Evolutionary conservation across 1,140 invertebrate species (phyloP).

Genomic region (Tetraneura akinire): DNA sequence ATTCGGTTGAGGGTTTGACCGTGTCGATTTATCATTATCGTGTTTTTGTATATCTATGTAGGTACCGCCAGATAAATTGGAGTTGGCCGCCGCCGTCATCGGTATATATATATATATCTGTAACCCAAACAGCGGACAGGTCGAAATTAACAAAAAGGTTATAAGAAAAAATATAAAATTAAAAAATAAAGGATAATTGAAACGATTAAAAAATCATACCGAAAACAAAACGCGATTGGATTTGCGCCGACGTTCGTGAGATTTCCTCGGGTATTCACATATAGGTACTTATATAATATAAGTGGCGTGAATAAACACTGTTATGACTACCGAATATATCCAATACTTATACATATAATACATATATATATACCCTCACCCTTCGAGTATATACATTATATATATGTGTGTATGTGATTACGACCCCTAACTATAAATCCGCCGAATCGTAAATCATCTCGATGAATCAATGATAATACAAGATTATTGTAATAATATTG

Average conservation of each 20-base stretch:
- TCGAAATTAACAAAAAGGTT: constrained; percentile 17
- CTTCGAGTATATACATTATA: not conserved
- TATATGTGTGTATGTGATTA: too few relatives aligned
- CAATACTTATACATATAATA: too few relatives aligned
- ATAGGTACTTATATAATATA: too few relatives aligned
- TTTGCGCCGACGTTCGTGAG: not conserved
- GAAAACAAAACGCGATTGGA: constrained; percentile 28
- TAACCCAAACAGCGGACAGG: not conserved
- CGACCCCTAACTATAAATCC: not conserved
- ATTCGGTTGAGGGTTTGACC: constrained; percentile 47
- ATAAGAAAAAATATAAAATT: not conserved
- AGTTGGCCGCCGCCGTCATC: not conserved
- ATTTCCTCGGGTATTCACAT: too few relatives aligned
- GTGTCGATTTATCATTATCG: constrained; percentile 44
- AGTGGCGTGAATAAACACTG: constrained; percentile 28
- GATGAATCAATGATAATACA: too few relatives aligned
- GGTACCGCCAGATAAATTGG: constrained; percentile 28
- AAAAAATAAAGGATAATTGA: constrained; percentile 42
- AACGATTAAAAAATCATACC: constrained; percentile 33
- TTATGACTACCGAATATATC: constrained; percentile 37
- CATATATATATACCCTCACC: constrained; percentile 15
- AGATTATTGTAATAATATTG: too few relatives aligned
- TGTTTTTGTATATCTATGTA: constrained; percentile 15
- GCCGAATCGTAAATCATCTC: constrained; percentile 27
- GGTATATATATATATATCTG: not conserved